Percentiles rank a stretch among this genome's conserved stretches.
These are phyloP conservation scores for Taurulus bubalis DNA, from an alignment of 2,113 vertebrate genomes.

Conservation along the genomic window DNA sequence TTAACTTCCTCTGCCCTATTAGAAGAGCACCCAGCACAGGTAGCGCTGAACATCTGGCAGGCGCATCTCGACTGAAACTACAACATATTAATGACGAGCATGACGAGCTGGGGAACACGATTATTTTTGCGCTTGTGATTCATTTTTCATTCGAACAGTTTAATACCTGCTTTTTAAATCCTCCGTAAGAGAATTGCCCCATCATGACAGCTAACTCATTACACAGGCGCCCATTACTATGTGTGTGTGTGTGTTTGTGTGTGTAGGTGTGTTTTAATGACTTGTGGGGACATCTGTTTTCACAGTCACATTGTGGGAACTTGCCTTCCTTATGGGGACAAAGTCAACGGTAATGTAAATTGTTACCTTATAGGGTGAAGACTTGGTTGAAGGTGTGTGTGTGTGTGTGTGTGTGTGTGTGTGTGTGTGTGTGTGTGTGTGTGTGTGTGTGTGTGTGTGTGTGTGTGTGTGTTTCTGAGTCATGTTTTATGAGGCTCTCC, in stretches of 20 bases:
- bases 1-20: slow-evolving; percentile 24
- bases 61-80: slow-evolving; percentile 29
- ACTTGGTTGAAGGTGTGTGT: not conserved
- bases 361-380: not conserved
- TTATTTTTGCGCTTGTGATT: slow-evolving; percentile 46
- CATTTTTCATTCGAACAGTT: slow-evolving; percentile 48
- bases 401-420: not conserved
- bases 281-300: not conserved
- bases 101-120: slow-evolving; percentile 42
- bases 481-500: slow-evolving; percentile 14
- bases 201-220: slow-evolving; percentile 35
- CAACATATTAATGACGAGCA: slow-evolving; percentile 64
- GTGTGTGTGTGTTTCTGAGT: slow-evolving; percentile 3
- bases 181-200: slow-evolving; percentile 9
- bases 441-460: not conserved
- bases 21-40: slow-evolving; percentile 31
- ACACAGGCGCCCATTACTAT: not conserved
- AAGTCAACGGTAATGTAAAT: not conserved
- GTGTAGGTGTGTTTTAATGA: slow-evolving; percentile 13
- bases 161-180: slow-evolving; percentile 40
- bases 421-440: slow-evolving; percentile 7
- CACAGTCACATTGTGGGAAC: not conserved
- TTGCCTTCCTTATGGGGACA: not conserved
- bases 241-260: slow-evolving; percentile 22
- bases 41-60: slow-evolving; percentile 52